Evolutionary conservation across 2,113 vertebrate species (phyloP).

Genomic region (Leucopternis melanops): DNA sequence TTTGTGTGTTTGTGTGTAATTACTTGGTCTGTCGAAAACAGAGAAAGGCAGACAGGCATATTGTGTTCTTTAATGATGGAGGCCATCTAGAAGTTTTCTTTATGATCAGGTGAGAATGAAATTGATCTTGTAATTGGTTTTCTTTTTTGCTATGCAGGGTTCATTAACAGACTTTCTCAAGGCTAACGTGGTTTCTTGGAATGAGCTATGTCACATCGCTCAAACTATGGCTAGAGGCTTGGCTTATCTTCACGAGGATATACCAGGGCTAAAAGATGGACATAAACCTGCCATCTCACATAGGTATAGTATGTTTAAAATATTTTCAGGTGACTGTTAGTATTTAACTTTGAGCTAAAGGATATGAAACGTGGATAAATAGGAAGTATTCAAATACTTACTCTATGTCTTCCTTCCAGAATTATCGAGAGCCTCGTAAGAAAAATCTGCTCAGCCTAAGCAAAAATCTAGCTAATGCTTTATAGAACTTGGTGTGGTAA

Average conservation of each 20-base stretch:
- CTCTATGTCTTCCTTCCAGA: neutral
- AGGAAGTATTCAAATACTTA: neutral
- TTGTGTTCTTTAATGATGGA: neutral
- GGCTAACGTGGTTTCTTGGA: constrained; percentile 95
- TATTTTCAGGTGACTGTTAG: too few relatives aligned
- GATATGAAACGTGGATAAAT: fast-evolving
- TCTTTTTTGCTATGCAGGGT: constrained; percentile 71
- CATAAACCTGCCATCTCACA: constrained; percentile 97
- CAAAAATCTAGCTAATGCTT: neutral
- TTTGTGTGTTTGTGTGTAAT: neutral
- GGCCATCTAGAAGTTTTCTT: neutral
- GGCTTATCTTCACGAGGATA: constrained; percentile 97
- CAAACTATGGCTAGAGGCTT: constrained; percentile 91
- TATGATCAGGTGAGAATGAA: neutral
- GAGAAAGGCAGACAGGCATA: neutral
- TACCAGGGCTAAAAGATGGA: constrained; percentile 92
- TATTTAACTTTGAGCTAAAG: neutral
- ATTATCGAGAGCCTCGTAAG: neutral
- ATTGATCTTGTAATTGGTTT: neutral
- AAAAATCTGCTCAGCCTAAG: neutral
- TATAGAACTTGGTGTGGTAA: neutral
- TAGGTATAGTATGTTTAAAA: constrained; percentile 66
- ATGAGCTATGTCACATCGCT: constrained; percentile 92
- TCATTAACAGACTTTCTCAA: constrained; percentile 96
- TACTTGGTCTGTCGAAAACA: neutral